These are phyloP conservation scores for Pterocles burchelli DNA, from an alignment of 2,113 vertebrate species.

Conservation along the genomic window DNA sequence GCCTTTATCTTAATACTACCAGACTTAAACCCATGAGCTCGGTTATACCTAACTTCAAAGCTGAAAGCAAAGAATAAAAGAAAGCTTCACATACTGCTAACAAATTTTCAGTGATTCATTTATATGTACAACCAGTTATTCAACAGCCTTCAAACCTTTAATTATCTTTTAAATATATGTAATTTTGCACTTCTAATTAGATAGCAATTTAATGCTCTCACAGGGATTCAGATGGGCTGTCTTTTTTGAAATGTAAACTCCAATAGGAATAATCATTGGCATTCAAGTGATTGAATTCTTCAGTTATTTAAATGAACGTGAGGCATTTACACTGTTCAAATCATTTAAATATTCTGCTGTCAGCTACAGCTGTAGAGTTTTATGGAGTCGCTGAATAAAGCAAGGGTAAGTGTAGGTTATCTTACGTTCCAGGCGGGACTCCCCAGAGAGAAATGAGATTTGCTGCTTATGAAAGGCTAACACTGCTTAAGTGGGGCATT, in stretches of 20 bases:
- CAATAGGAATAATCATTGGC: slow-evolving; percentile 77
- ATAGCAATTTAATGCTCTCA: slow-evolving; percentile 84
- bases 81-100: slow-evolving; percentile 75
- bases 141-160: slow-evolving; percentile 84
- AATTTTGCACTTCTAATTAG: slow-evolving; percentile 89
- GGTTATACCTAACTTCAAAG: slow-evolving; percentile 79
- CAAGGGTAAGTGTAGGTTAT: slow-evolving; percentile 68
- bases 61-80: slow-evolving; percentile 74
- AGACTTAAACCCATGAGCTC: slow-evolving; percentile 75
- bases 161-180: slow-evolving; percentile 89
- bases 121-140: slow-evolving; percentile 81
- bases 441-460: slow-evolving; percentile 67
- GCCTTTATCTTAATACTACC: slow-evolving; percentile 80
- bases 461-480: slow-evolving; percentile 63
- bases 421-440: slow-evolving; percentile 54
- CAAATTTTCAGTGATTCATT: slow-evolving; percentile 82
- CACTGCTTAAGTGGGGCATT: slow-evolving; percentile 58
- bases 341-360: slow-evolving; percentile 73
- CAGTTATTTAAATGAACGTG: slow-evolving; percentile 79
- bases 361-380: slow-evolving; percentile 72
- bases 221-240: slow-evolving; percentile 75
- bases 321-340: slow-evolving; percentile 64
- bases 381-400: slow-evolving; percentile 35
- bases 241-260: slow-evolving; percentile 78
- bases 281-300: slow-evolving; percentile 78